Base-by-base conservation (phyloP, 1,140 invertebrate genomes). In the Brachionus calyciflorus region DNA sequence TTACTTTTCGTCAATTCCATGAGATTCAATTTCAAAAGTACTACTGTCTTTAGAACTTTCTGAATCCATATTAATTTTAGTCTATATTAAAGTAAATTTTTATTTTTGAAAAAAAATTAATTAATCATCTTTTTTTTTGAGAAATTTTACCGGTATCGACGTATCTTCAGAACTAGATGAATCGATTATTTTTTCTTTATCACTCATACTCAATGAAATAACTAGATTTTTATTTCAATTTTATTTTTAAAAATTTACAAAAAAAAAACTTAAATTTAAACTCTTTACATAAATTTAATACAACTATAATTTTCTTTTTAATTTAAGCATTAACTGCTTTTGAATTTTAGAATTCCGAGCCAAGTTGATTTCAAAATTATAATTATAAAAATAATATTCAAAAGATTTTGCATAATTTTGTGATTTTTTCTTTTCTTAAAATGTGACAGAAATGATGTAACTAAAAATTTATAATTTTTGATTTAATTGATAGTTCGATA, bases 391-490 rank as follows among this genome's bases (percentile, higher is more conserved):
- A 60, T 33, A 41, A 6, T 17, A 26, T 55, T 26, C 51, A 55
- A 28, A 60, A 3, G 37, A n/a, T 60, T 60, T 60, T 37, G 55
- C 55, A 60, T 60, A 60, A 60, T 60, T 37, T 41, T 37, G n/a
- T n/a, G n/a, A n/a, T 33, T 17, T 21, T 60, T 30, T 60, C 2
- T 9, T 37, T 37, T 3, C 33, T 37, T 37, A 37, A 60, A 17
- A 37, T 17, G 37, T 60, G 55, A 60, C 55, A 60, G 28, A 60
- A 40, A 60, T 60, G 28, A 37, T 60, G 30, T 60, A 60, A 60
- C 55, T 60, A 17, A 30, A 60, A n/a, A n/a, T n/a, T n/a, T n/a
- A n/a, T n/a, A n/a, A n/a, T n/a, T n/a, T n/a, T n/a, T n/a, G n/a
- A n/a, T n/a, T n/a, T n/a, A n/a, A n/a, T n/a, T n/a, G n/a, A n/a